These are phyloP conservation scores for Watsonalla binaria DNA, from an alignment of 2,888 invertebrate genomes.

Conservation along the genomic window DNA sequence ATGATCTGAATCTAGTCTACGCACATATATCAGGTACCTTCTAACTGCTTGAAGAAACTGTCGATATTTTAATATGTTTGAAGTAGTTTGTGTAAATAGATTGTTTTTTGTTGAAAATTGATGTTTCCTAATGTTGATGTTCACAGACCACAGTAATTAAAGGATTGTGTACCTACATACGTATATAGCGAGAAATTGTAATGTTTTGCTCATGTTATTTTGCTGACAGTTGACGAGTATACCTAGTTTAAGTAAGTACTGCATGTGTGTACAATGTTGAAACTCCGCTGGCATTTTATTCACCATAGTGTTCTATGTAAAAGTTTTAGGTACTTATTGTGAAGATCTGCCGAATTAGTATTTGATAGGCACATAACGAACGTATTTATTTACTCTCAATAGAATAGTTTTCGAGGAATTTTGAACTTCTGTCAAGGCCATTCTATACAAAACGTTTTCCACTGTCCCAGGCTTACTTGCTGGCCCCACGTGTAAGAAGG, in stretches of 20 bases:
- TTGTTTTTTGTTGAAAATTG: constrained; percentile 68
- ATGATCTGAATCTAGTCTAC: not conserved
- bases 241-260: not conserved
- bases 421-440: constrained; percentile 49
- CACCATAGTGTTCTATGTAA: constrained; percentile 69
- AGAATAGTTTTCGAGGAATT: constrained; percentile 61
- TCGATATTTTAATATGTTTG: constrained; percentile 64
- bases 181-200: constrained; percentile 19
- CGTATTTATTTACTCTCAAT: constrained; percentile 41
- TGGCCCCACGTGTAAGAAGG: constrained; percentile 32
- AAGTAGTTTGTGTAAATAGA: constrained; percentile 58
- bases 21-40: not conserved
- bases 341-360: constrained; percentile 72
- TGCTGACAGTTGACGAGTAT: constrained; percentile 18
- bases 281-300: constrained; percentile 36
- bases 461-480: constrained; percentile 40
- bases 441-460: constrained; percentile 49
- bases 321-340: constrained; percentile 39
- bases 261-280: constrained; percentile 10
- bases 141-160: constrained; percentile 46
- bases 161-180: constrained; percentile 24
- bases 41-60: constrained; percentile 20
- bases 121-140: constrained; percentile 73
- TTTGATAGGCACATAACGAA: constrained; percentile 52
- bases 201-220: constrained; percentile 23